Base-by-base conservation (phyloP, 2,888 invertebrate species). In the Augiades crinisus region DNA sequence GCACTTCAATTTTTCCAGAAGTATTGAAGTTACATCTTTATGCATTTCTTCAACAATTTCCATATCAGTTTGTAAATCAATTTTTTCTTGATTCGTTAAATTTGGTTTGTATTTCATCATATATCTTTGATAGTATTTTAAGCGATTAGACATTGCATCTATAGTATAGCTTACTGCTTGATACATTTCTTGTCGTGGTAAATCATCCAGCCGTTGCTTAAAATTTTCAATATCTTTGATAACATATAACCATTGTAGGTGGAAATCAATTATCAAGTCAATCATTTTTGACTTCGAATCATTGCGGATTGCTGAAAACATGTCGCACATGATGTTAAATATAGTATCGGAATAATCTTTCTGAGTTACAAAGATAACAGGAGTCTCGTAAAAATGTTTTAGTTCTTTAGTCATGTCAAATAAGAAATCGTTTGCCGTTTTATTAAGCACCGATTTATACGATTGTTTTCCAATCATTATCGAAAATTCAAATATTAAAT, bases 41-140 rank as follows among this genome's bases (percentile, higher is more conserved):
- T 89, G 80, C 89, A 89, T 89, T 16, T 80, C 85, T 68, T 84
- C 81, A 14, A 88, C 67, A 50, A 89, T 80, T 77, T 88, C 89
- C 40, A 82, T 56, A 38, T 89, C 89, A 2, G 81, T 65, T 27
- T 60, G 41, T 41, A 89, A 53, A 57, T 80, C 66, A 3, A 63
- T 57, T 61, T 78, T 76, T 21, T 74, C 60, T 43, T 57, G 56
- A 56, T 77, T 78, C 17, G 78, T 56, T 37, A 83, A 59, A 5
- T 24, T 30, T n/a, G 59, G 17, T 31, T 62, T 62, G 58, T 77
- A 56, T 19, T 72, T 75, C 51, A 78, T 68, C 65, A 86, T 73
- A 55, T 80, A 88, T 41, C 56, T 75, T 61, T 76, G 66, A 56
- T 72, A 86, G 65, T 78, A 75, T 60, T 76, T 84, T 3, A 82